These are phyloP conservation scores for Alaudala cheleensis DNA, from an alignment of 2,113 vertebrate genomes.

Conservation along the genomic window DNA sequence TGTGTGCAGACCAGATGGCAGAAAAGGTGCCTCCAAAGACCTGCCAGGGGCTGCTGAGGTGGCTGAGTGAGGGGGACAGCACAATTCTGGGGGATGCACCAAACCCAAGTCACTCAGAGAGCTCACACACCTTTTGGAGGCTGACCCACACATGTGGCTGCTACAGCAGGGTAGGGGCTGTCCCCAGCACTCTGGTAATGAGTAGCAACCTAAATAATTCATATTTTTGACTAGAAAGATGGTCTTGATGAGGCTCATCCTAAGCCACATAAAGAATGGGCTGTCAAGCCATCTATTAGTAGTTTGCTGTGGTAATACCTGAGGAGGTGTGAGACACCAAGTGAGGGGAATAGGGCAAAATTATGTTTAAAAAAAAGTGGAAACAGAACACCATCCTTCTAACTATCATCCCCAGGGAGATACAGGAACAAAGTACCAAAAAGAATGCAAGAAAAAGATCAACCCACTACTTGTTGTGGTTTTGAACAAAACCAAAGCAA, in stretches of 20 bases:
- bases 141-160: accelerated
- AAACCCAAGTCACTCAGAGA: neutral
- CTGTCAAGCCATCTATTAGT: neutral
- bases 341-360: neutral
- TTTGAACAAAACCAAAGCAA: neutral
- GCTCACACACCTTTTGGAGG: neutral
- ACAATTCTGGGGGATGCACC: neutral
- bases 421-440: neutral
- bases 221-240: neutral
- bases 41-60: accelerated
- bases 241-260: neutral
- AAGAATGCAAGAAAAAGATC: neutral
- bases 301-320: neutral
- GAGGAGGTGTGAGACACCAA: neutral
- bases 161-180: neutral
- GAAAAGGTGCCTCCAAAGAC: neutral
- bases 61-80: accelerated
- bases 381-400: neutral
- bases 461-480: neutral
- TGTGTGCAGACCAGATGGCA: neutral
- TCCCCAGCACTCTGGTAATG: neutral
- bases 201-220: neutral
- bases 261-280: neutral
- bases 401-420: neutral
- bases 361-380: neutral